A percentile compares a stretch with the other conserved stretches of the same genome.
These are phyloP conservation scores for Proales similis DNA, from an alignment of 1,140 invertebrate species.

Conservation along the genomic window DNA sequence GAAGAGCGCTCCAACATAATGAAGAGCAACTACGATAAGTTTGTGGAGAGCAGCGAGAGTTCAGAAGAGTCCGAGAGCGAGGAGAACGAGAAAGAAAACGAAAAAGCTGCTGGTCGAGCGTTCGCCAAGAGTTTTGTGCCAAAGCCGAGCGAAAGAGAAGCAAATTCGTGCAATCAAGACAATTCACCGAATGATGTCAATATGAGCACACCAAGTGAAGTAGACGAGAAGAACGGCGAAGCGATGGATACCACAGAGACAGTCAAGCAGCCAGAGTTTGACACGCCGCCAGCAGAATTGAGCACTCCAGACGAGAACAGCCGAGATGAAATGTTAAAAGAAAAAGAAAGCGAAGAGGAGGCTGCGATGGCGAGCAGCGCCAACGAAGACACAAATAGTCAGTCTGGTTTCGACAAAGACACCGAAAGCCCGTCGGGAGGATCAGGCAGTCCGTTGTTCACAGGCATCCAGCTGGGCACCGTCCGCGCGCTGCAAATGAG, in stretches of 20 bases:
- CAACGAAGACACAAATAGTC: no score
- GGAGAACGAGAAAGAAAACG: no score
- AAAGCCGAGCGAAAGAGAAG: background rate
- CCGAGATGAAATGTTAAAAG: background rate
- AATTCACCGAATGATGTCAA: no score
- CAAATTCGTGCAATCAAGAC: no score
- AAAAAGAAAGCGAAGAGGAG: background rate
- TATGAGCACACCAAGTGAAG: no score
- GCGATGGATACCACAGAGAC: no score
- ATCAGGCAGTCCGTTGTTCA: background rate
- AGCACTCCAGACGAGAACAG: background rate
- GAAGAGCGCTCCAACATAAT: conserved; percentile 23
- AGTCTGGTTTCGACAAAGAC: no score
- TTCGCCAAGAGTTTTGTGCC: no score
- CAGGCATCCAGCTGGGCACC: background rate
- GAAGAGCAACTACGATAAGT: conserved; percentile 24
- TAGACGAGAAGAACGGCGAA: no score
- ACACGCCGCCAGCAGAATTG: background rate
- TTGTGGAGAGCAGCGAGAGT: background rate
- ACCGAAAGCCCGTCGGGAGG: background rate
- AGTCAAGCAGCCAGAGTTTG: background rate
- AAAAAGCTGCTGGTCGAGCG: no score
- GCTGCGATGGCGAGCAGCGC: conserved; percentile 17
- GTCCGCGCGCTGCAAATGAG: background rate
- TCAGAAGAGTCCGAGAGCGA: background rate